Evolutionary conservation across 2,797 vertebrate species (phyloP).

Genomic region (Malurus leucopterus): DNA sequence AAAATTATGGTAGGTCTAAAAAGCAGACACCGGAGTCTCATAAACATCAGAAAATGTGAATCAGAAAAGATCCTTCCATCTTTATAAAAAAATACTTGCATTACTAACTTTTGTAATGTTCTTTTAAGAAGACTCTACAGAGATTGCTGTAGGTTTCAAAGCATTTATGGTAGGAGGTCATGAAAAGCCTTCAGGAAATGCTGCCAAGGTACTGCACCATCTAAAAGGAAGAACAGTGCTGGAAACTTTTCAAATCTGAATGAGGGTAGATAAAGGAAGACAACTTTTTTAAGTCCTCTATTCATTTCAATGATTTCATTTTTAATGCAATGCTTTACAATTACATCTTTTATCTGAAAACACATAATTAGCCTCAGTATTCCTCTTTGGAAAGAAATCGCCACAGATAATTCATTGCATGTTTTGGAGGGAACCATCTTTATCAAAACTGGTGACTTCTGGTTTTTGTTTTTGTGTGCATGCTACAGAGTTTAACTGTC

Average conservation of each 20-base stretch:
- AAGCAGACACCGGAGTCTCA: neutral
- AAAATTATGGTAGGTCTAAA: neutral
- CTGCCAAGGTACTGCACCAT: constrained; percentile 43
- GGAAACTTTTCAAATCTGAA: constrained; percentile 34
- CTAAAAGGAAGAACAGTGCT: constrained; percentile 28
- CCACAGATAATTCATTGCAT: neutral
- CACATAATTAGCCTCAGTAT: neutral
- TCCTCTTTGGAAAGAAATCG: neutral
- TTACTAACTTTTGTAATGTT: constrained; percentile 18
- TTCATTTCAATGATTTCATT: neutral
- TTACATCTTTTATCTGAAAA: neutral
- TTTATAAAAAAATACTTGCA: neutral
- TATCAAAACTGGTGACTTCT: constrained; percentile 7
- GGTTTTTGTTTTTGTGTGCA: neutral
- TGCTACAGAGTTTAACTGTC: neutral
- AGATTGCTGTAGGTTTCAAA: constrained; percentile 29
- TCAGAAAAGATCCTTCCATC: neutral
- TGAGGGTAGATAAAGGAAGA: constrained; percentile 1
- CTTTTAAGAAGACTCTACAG: constrained; percentile 19
- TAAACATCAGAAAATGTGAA: neutral
- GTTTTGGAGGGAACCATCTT: neutral
- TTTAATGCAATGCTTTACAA: neutral
- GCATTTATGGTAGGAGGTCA: neutral
- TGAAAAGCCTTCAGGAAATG: constrained; percentile 50
- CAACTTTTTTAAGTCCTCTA: neutral